These are phyloP conservation scores for Coremacera marginata DNA, from an alignment of 2,888 invertebrate genomes.

Conservation along the genomic window DNA sequence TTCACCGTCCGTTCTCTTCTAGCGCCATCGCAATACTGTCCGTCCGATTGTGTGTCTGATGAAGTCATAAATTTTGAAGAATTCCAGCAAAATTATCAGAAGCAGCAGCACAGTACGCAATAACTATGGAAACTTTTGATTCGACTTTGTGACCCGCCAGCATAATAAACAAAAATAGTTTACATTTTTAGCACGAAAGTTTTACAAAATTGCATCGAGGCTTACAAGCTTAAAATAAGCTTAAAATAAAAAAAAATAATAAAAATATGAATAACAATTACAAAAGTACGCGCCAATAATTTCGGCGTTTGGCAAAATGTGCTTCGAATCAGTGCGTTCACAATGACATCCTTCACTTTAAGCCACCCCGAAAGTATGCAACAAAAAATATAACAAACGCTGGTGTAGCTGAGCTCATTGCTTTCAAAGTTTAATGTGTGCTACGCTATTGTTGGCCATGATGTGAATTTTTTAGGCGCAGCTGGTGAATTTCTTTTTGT, in stretches of 20 bases:
- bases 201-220: neutral
- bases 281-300: neutral
- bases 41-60: neutral
- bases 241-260: too few relatives aligned
- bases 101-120: neutral
- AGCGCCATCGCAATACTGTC: neutral
- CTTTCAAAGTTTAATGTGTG: conserved; percentile 10
- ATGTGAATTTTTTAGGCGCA: conserved; percentile 12
- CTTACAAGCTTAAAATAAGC: neutral
- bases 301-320: neutral
- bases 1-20: neutral
- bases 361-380: conserved; percentile 8
- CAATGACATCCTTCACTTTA: neutral
- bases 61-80: neutral
- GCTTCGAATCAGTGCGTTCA: neutral
- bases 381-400: neutral
- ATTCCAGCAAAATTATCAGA: too few relatives aligned
- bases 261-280: neutral
- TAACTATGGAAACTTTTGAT: neutral
- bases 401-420: conserved; percentile 2
- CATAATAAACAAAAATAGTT: neutral
- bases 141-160: neutral
- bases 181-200: neutral
- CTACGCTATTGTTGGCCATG: neutral
- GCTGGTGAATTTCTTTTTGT: neutral